Base-by-base conservation (phyloP, 2,113 vertebrate genomes). In the Planiliza haematocheilus region DNA sequence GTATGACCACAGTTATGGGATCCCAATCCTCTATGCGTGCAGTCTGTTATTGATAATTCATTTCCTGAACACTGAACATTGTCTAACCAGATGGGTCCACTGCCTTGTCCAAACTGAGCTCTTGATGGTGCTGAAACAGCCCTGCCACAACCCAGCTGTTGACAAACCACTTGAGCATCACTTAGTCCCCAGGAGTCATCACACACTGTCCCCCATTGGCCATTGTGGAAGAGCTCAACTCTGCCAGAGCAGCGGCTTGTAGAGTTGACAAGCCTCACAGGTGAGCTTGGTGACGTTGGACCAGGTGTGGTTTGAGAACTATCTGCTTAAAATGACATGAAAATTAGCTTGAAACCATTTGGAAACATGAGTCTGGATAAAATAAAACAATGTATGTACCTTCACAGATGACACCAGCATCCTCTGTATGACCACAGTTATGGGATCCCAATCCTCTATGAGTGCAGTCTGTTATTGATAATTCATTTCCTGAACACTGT, bases 211-310 rank as follows among this genome's bases (percentile, higher is more conserved):
- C 37, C 56, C 68, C 68, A 60, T 3, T 8, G 13, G 36, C 18
- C 16, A 1, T 42, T 14, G 1, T 42, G 7, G 46, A 59, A 51
- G 36, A 70, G 7, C 56, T 70, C 68, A 20, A 70, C 46, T 42
- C 56, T 60, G 46, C 56, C 68, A 18, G 56, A 60, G 46, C 68
- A 71, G 18, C 1, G 0, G 20, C 38, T 63, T 9, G 7, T 16
- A 7, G 69, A 20, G 69, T 45, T 16, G 24, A 45, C 48, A 7
- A 71, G 39, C 7, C 69, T 71, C n/a, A 70, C 56, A 10, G 34
- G 6, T 20, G 12, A 10, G 21, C 3, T 46, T 20, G 38, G 6
- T 9, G 16, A 4, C 2, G 13, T 4, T 34, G 14, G 14, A 53
- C 3, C 11, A n/a, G 21, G 3, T 34, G 21, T 50, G 12, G 30